Base-by-base conservation (phyloP, 2,113 vertebrate species). In the Colaptes auratus region DNA sequence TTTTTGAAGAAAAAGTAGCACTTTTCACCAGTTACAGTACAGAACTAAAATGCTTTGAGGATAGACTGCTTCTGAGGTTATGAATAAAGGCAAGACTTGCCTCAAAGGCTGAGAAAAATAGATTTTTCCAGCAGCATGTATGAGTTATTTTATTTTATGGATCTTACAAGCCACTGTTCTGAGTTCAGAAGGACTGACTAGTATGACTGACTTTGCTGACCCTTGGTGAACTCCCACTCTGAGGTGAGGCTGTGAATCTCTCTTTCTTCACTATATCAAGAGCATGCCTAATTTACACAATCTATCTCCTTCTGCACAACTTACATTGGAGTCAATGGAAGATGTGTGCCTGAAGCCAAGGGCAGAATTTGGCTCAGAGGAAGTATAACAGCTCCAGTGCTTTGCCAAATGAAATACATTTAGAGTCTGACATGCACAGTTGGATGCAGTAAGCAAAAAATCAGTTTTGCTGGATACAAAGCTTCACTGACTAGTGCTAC, bases 371-470 rank as follows among this genome's bases (percentile, higher is more conserved):
- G 95, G 75, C 94, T 94, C 64, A 65, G 86, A 86, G 39, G 75
- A 83, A 91, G 33, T 80, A 48, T 90, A 94, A 94, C 79, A 92
- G 86, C 80, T 96, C 80, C 88, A 88, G 76, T 42, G 56, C 76
- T 95, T 93, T 94, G 86, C 92, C 90, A 96, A 96, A 96, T 96
- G 85, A 96, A 96, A 96, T 94, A 93, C 82, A 96, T 96, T 95
- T 96, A 83, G 94, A 82, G 64, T 95, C 82, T 96, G 96, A 92
- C 96, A 96, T 93, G 94, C 91, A 96, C 94, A 93, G 91, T 85
- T 95, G 92, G 94, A 92, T 88, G 81, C 65, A 89, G 81, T 85
- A 95, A 94, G 87, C 85, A 91, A 93, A 95, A 96, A 95, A 96
- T 92, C 95, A 96, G 87, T 92, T 96, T 92, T 70, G 44, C 79